phyloP scores from a whole-genome alignment of 2,797 vertebrate genomes.

The Myiotriccus ornatus region DNA sequence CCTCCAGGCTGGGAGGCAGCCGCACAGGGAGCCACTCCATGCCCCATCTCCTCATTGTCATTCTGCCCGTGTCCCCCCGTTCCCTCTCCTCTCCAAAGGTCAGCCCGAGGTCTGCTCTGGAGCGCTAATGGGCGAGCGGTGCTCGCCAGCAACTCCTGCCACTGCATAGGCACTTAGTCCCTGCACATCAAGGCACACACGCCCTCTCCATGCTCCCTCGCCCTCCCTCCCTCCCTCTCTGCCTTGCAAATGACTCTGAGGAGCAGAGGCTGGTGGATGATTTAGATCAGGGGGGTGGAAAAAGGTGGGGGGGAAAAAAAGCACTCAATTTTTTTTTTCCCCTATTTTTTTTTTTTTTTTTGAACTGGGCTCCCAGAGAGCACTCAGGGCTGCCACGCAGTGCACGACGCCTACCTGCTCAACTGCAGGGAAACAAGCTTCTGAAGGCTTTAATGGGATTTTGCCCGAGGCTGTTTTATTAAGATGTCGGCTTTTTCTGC shows the following conservation, averaged over 20 bases:
- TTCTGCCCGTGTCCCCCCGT: slow-evolving; percentile 67
- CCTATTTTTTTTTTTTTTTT: slow-evolving; percentile 62
- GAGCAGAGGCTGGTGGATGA: slow-evolving; percentile 75
- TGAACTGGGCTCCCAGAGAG: slow-evolving; percentile 83
- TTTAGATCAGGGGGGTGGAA: slow-evolving; percentile 47
- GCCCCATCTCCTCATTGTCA: slow-evolving; percentile 72
- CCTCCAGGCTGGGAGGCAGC: background rate
- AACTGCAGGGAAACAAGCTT: slow-evolving; percentile 99
- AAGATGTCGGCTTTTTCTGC: slow-evolving; percentile 99
- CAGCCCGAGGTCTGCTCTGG: slow-evolving; percentile 74
- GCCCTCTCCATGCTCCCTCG: background rate
- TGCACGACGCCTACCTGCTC: slow-evolving; percentile 89
- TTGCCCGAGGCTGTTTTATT: slow-evolving; percentile 99
- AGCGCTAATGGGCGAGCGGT: slow-evolving; percentile 75
- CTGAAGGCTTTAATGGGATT: slow-evolving; percentile 99
- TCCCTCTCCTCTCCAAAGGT: slow-evolving; percentile 78
- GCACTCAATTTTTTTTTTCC: slow-evolving; percentile 42
- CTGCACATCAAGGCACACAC: slow-evolving; percentile 77
- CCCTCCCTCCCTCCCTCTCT: slow-evolving; percentile 72
- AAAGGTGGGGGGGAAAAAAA: background rate
- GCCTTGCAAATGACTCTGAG: slow-evolving; percentile 85
- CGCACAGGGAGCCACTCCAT: background rate
- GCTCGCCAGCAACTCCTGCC: slow-evolving; percentile 61
- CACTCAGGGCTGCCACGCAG: slow-evolving; percentile 81
- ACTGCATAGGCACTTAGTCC: slow-evolving; percentile 56